Evolutionary conservation across 64 coral and sea anemone genomes (phyloP).

Genomic region (Hydrozoanthus tunicans): DNA sequence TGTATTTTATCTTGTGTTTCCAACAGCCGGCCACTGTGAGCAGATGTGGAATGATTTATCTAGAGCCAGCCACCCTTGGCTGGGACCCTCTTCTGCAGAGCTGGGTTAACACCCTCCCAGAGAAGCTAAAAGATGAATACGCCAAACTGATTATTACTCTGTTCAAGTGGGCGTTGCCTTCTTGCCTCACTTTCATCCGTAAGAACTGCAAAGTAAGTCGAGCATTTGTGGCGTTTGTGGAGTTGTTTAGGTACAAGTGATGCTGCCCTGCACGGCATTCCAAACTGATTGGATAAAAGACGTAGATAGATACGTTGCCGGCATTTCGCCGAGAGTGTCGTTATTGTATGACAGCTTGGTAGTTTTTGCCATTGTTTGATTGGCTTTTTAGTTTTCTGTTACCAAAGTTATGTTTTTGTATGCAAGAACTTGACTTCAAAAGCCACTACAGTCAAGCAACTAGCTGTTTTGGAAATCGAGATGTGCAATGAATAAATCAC

Average conservation of each 20-base stretch:
- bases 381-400: too few relatives aligned
- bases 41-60: conserved; percentile 98
- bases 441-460: not conserved
- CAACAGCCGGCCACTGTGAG: conserved; percentile 94
- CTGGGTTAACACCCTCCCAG: conserved; percentile 77
- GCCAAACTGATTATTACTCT: conserved; percentile 77
- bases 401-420: too few relatives aligned
- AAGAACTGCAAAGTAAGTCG: conserved; percentile 93
- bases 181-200: conserved; percentile 85
- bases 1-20: not conserved
- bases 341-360: too few relatives aligned
- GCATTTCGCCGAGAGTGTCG: too few relatives aligned
- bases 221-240: not conserved
- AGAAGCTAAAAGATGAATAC: conserved; percentile 65
- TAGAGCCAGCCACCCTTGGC: conserved; percentile 90
- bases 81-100: conserved; percentile 93
- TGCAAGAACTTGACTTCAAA: too few relatives aligned
- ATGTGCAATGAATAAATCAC: too few relatives aligned
- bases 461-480: too few relatives aligned
- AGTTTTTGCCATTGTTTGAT: too few relatives aligned
- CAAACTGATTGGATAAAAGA: too few relatives aligned
- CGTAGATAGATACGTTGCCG: too few relatives aligned
- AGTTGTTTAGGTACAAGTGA: not conserved
- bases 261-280: too few relatives aligned
- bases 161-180: conserved; percentile 89